Conservation (phyloP, 1,140 invertebrate genomes). For the Papilio helenus region DNA sequence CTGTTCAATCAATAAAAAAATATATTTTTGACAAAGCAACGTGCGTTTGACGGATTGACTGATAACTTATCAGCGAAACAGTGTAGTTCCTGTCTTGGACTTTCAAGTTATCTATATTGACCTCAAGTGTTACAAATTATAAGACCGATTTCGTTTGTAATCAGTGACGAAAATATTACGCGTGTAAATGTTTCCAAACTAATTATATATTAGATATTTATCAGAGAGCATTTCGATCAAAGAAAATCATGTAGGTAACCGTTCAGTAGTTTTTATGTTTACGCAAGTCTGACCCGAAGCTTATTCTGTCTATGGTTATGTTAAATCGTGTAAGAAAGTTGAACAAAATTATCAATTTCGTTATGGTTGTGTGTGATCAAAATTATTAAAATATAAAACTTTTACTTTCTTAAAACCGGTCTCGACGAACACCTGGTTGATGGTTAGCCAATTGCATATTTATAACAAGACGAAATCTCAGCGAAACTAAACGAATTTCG, state of each 20-base stretch:
- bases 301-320: background rate
- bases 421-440: conserved; percentile 41
- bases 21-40: background rate
- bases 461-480: conserved; percentile 32
- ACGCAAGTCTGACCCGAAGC: background rate
- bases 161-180: background rate
- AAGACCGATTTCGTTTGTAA: background rate
- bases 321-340: background rate
- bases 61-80: conserved; percentile 10
- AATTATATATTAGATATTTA: background rate
- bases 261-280: background rate
- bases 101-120: conserved; percentile 8
- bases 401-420: conserved; percentile 49
- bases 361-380: conserved; percentile 36
- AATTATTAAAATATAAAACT: conserved; percentile 43
- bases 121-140: conserved; percentile 23
- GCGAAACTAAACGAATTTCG: background rate
- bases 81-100: conserved; percentile 4
- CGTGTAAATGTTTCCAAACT: background rate
- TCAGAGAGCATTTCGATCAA: background rate
- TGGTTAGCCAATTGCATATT: conserved; percentile 40
- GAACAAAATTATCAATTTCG: conserved; percentile 2
- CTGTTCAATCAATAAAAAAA: background rate
- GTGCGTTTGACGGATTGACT: background rate
- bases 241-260: background rate